Percentiles rank a stretch among this genome's conserved stretches.
phyloP scores from a whole-genome alignment of 2,888 invertebrate genomes.

The Dynastes maya region DNA sequence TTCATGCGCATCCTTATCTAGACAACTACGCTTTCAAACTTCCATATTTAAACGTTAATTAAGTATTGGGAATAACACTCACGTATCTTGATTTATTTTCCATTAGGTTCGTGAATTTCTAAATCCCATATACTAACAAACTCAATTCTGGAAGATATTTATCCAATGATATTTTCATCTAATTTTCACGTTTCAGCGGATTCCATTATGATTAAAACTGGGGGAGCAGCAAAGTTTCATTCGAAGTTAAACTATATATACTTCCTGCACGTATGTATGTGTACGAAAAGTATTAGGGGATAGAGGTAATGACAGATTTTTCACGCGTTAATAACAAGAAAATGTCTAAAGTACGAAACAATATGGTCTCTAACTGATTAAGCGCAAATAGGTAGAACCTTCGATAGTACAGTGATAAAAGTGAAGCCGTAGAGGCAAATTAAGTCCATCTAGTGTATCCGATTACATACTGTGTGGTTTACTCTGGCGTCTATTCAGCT shows the following conservation, averaged over 20 bases:
- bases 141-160: slow-evolving; percentile 37
- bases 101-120: slow-evolving; percentile 13
- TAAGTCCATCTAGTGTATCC: slow-evolving; percentile 6
- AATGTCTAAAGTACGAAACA: slow-evolving; percentile 10
- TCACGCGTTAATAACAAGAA: slow-evolving; percentile 26
- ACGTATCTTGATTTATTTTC: slow-evolving; percentile 19
- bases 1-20: too few species aligned
- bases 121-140: slow-evolving; percentile 16
- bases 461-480: background rate
- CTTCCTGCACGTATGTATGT: background rate
- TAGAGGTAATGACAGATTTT: slow-evolving; percentile 37
- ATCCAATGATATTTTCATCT: slow-evolving; percentile 28
- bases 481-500: background rate
- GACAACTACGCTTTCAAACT: too few species aligned
- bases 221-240: slow-evolving; percentile 21
- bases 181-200: slow-evolving; percentile 19
- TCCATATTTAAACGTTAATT: background rate
- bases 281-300: slow-evolving; percentile 1
- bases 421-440: slow-evolving; percentile 13
- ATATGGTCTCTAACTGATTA: slow-evolving; percentile 1
- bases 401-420: slow-evolving; percentile 13
- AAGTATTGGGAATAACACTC: background rate
- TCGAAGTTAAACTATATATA: slow-evolving; percentile 10
- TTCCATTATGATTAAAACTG: slow-evolving; percentile 8
- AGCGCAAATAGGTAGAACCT: slow-evolving; percentile 26